Evolutionary conservation across 1,140 invertebrate genomes (phyloP), one percentile per base, ranked within the genome.

Genomic region (Drosophila guanche): DNA sequence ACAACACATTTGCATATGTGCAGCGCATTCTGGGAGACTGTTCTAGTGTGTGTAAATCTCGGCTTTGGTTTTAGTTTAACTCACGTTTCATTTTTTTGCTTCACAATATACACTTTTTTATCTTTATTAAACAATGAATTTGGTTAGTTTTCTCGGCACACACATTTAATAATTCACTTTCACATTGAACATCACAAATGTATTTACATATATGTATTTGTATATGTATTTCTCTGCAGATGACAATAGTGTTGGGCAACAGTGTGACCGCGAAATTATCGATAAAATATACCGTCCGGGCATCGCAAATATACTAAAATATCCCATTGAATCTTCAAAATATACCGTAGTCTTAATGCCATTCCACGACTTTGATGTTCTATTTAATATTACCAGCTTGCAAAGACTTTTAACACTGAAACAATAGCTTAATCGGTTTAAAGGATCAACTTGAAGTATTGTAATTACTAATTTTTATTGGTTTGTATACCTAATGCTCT

Each of bases 1-100:
- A 78, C 70, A 62, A 66, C 70, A 69, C 76, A 84, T 79, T 78
- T 83, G 69, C 78, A 78, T 81, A 78, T 73, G 60, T 69, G 51
- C 63, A 61, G 16, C 50, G 55, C 22, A 27, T 27, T 58, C 42
- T 25, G 41, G 29, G 53, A 25, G 12, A 41, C 53, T 14, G 8
- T 22, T 47, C 33, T 12, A 7, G 65, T 68, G 33, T 69, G 41
- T 12, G 66, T 68, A 3, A 67, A 68, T 48, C 66, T 69, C 63
- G 63, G 66, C 66, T 69, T 69, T 53, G 63, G 33, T 29, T 47
- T 68, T 55, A 27, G 37, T 22, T 47, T 23, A 16, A 56, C 66
- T 69, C 62, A 69, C 66, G 62, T 68, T 56, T 68, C 66, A 69
- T 69, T 69, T 69, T 68, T 68, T 69, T 68, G 42, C 43, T 42